phyloP scores from a whole-genome alignment of 2,113 vertebrate species.

The Penelope pileata region DNA sequence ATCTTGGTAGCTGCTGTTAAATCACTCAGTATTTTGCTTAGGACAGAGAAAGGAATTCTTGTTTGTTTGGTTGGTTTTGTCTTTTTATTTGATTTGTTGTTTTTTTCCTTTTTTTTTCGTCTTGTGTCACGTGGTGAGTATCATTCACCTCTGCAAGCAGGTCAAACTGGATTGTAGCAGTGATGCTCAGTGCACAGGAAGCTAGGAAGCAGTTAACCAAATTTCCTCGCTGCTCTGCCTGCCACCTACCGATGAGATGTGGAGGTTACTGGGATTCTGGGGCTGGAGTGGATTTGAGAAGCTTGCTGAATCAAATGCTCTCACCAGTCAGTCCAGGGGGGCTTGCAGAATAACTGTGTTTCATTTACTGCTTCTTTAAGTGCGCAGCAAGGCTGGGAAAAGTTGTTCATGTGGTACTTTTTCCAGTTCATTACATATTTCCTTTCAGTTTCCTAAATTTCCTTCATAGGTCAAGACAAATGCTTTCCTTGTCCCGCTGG shows the following conservation, averaged over 20 bases:
- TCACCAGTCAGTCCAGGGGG: neutral
- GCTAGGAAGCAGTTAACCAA: neutral
- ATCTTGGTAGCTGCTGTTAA: neutral
- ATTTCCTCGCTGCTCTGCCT: neutral
- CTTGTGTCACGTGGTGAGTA: fast-evolving
- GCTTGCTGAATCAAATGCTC: fast-evolving
- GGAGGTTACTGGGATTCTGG: neutral
- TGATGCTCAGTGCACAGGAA: fast-evolving
- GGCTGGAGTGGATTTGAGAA: neutral
- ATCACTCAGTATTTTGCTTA: neutral
- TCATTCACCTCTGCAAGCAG: neutral
- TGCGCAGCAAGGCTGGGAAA: neutral
- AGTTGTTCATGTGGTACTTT: fast-evolving
- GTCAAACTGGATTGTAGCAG: fast-evolving
- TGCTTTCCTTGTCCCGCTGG: constrained; percentile 83
- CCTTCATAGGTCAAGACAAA: constrained; percentile 72
- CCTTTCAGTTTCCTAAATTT: neutral
- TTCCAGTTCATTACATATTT: neutral
- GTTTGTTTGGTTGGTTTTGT: neutral
- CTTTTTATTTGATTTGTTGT: neutral
- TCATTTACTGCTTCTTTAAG: neutral
- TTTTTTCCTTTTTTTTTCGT: neutral
- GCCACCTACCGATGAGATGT: neutral
- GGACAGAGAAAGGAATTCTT: neutral
- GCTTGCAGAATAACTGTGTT: neutral